Conservation (phyloP, 2,113 vertebrate species). For the Toxotes chatareus region DNA sequence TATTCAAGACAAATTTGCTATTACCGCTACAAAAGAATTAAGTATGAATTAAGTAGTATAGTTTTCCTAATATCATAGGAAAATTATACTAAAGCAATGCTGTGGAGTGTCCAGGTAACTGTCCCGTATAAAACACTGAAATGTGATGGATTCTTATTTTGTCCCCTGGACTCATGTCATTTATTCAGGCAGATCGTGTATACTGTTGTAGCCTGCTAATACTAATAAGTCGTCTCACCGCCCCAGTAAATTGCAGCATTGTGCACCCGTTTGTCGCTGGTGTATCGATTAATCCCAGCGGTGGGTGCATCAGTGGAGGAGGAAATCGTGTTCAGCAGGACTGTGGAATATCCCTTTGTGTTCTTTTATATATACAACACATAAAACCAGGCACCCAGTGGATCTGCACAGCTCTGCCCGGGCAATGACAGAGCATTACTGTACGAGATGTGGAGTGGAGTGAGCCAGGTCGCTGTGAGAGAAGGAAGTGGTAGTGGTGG, state of each 20-base stretch:
- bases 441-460: slow-evolving; percentile 47
- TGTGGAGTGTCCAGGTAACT: not conserved
- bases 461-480: slow-evolving; percentile 32
- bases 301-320: slow-evolving; percentile 29
- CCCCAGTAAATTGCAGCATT: not conserved
- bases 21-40: not conserved
- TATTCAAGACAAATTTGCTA: not conserved
- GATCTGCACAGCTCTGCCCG: slow-evolving; percentile 4
- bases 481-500: slow-evolving; percentile 23
- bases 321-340: slow-evolving; percentile 25
- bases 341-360: slow-evolving; percentile 35
- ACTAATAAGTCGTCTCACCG: not conserved
- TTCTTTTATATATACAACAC: slow-evolving; percentile 1
- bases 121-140: not conserved
- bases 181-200: not conserved
- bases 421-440: not conserved
- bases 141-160: not conserved
- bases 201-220: not conserved
- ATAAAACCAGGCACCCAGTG: not conserved
- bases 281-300: slow-evolving; percentile 11
- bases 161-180: not conserved
- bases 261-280: not conserved
- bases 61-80: too few relatives aligned
- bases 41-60: not conserved
- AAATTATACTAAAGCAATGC: not conserved